These are phyloP conservation scores for Cheilosia grossa DNA, from an alignment of 2,888 invertebrate genomes.

Conservation along the genomic window DNA sequence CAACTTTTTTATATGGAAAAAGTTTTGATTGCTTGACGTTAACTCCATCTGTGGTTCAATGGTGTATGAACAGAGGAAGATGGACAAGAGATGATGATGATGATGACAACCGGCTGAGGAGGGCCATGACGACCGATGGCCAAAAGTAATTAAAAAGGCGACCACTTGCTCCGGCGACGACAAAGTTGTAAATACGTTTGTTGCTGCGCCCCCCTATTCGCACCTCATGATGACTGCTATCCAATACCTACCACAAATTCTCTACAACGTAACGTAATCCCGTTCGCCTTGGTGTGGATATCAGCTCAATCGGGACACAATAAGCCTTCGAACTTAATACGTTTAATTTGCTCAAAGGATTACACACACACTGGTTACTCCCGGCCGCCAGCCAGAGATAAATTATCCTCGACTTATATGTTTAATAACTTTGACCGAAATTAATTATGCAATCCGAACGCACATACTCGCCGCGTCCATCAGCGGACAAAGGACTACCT, in stretches of 20 bases:
- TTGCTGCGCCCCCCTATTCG: constrained; percentile 4
- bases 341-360: constrained; percentile 53
- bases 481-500: constrained; percentile 27
- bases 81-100: constrained; percentile 72
- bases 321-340: constrained; percentile 43
- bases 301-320: constrained; percentile 17
- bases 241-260: neutral
- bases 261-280: neutral
- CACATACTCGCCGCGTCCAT: neutral
- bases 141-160: constrained; percentile 71
- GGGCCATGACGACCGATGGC: constrained; percentile 62
- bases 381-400: constrained; percentile 1
- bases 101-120: constrained; percentile 15
- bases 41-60: constrained; percentile 73
- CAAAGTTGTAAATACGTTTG: constrained; percentile 64
- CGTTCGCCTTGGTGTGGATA: neutral
- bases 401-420: constrained; percentile 63
- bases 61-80: constrained; percentile 69
- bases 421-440: constrained; percentile 44
- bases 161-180: constrained; percentile 28
- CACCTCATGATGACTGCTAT: constrained; percentile 25
- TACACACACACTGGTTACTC: constrained; percentile 22
- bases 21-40: constrained; percentile 74
- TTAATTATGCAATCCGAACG: constrained; percentile 37
- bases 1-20: constrained; percentile 73